Conservation (phyloP, 1,140 invertebrate genomes). For the Phthorimaea operculella region DNA sequence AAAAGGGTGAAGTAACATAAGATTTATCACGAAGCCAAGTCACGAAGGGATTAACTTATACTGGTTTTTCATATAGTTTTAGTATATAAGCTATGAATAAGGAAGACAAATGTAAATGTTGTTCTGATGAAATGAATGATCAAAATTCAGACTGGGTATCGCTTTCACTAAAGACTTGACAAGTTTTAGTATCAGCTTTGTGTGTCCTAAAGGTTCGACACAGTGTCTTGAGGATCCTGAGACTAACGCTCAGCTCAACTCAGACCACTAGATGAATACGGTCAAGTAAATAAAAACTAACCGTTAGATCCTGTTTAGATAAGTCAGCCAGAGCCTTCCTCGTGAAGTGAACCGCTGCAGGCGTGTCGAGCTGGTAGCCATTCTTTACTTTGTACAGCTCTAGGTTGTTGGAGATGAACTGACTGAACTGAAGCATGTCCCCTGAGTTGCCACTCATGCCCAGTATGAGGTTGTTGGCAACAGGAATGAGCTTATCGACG, state of each 20-base stretch:
- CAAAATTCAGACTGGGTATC: no score
- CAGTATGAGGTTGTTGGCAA: constrained; percentile 90
- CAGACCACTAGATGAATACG: no score
- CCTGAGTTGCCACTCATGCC: constrained; percentile 91
- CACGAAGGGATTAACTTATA: no score
- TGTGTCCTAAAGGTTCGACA: no score
- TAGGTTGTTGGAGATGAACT: constrained; percentile 96
- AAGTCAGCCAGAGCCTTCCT: constrained; percentile 91
- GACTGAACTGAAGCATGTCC: constrained; percentile 94
- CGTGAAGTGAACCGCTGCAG: constrained; percentile 91
- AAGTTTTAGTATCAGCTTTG: no score
- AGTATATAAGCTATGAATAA: neutral
- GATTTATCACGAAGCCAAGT: no score
- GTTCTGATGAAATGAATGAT: no score
- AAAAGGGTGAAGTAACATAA: neutral
- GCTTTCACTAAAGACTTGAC: no score
- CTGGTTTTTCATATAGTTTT: neutral
- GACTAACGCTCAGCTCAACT: no score
- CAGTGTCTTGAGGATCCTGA: no score
- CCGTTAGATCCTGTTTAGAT: constrained; percentile 83
- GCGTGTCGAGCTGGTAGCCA: constrained; percentile 91
- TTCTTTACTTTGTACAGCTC: constrained; percentile 98
- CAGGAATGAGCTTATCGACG: constrained; percentile 90
- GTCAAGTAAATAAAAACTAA: no score
- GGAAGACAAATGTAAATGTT: neutral